phyloP scores from a whole-genome alignment of 1,140 invertebrate genomes.

The Drosophila rufa region DNA sequence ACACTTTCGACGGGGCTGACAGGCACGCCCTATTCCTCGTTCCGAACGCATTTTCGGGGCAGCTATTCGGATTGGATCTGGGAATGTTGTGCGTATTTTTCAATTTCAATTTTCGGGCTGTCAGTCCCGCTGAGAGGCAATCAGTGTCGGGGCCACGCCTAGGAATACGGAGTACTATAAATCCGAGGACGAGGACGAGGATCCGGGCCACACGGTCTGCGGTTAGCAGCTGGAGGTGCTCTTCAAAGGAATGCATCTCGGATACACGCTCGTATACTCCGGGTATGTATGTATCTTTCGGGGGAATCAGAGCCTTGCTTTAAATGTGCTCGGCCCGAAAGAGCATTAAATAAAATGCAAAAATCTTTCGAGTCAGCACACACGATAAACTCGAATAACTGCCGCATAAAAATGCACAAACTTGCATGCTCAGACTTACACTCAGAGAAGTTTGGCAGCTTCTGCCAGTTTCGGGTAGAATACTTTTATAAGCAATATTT shows the following conservation, averaged over 20 bases:
- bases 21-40: conserved; percentile 30
- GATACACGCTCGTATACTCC: background rate
- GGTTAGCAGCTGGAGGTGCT: conserved; percentile 51
- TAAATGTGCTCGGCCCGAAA: conserved; percentile 23
- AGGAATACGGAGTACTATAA: conserved; percentile 21
- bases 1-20: conserved; percentile 58
- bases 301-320: conserved; percentile 15
- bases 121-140: conserved; percentile 65
- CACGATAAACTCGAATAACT: conserved; percentile 57
- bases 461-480: too few relatives aligned
- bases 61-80: background rate
- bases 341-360: conserved; percentile 49
- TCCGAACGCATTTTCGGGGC: conserved; percentile 8
- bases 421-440: conserved; percentile 20
- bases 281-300: conserved; percentile 9
- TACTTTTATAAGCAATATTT: too few relatives aligned
- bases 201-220: conserved; percentile 20
- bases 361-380: conserved; percentile 51
- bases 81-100: conserved; percentile 39
- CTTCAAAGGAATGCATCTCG: conserved; percentile 34
- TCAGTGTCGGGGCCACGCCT: conserved; percentile 67
- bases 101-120: conserved; percentile 62
- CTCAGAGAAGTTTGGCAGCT: background rate
- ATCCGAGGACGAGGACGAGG: conserved; percentile 8
- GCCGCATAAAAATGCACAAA: conserved; percentile 65